Evolutionary conservation across 2,113 vertebrate species (phyloP).

Genomic region (Prochilodus magdalenae): DNA sequence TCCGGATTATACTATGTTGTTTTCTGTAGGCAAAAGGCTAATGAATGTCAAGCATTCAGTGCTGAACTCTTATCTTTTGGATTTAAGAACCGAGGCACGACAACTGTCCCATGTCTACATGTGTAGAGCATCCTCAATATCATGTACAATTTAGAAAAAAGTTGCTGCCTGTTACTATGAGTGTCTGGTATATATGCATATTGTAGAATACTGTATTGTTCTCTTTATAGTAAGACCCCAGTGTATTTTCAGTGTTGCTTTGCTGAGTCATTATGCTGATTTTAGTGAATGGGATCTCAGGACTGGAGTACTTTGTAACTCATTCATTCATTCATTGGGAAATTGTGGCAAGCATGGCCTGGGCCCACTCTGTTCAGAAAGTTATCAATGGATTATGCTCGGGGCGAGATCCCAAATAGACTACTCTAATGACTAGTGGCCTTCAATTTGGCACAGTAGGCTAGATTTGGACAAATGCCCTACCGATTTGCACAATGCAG

Average conservation of each 20-base stretch:
- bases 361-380: constrained; percentile 13
- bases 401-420: constrained; percentile 18
- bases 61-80: not conserved
- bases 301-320: not conserved
- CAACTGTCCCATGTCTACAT: not conserved
- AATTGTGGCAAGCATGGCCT: not conserved
- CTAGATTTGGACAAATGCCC: constrained; percentile 36
- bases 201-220: not conserved
- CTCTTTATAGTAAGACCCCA: not conserved
- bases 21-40: not conserved
- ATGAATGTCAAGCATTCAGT: not conserved
- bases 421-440: constrained; percentile 31
- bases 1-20: not conserved
- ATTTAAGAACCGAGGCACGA: not conserved
- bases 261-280: not conserved
- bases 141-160: too few relatives aligned
- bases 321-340: constrained; percentile 28
- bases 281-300: constrained; percentile 19
- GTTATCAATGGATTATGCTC: constrained; percentile 42
- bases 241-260: not conserved
- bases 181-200: not conserved
- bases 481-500: constrained; percentile 16
- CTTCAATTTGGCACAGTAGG: constrained; percentile 39
- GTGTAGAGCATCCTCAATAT: not conserved
- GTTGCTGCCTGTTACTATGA: not conserved